phyloP scores from a whole-genome alignment of 2,888 invertebrate genomes.

The Autographa pulchrina region DNA sequence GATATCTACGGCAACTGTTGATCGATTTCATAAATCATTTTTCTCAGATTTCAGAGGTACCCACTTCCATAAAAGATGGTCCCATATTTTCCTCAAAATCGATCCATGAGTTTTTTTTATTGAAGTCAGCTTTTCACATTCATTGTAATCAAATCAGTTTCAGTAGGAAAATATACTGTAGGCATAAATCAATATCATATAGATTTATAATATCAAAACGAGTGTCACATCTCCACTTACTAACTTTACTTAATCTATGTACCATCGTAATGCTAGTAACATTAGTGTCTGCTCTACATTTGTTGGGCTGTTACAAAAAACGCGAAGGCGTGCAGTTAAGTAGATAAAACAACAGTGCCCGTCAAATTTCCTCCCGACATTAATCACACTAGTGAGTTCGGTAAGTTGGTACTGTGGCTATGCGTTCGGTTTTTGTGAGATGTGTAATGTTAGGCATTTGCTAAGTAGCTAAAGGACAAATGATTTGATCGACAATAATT shows the following conservation, averaged over 20 bases:
- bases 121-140: too few relatives aligned
- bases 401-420: conserved; percentile 77
- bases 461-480: background rate
- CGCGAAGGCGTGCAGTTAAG: conserved; percentile 87
- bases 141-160: too few relatives aligned
- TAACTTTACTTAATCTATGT: conserved; percentile 52
- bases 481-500: too few relatives aligned
- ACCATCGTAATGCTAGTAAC: conserved; percentile 75
- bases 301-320: conserved; percentile 76
- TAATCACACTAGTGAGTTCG: conserved; percentile 87
- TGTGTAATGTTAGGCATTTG: background rate
- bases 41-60: too few relatives aligned
- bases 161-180: too few relatives aligned
- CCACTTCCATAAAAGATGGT: too few relatives aligned
- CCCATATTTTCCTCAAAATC: too few relatives aligned
- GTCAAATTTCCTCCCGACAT: conserved; percentile 88
- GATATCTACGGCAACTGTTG: too few relatives aligned
- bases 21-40: too few relatives aligned
- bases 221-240: conserved; percentile 45
- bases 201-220: background rate
- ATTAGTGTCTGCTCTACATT: conserved; percentile 87
- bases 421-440: conserved; percentile 40
- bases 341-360: conserved; percentile 89
- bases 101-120: too few relatives aligned
- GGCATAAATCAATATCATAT: too few relatives aligned